Evolutionary conservation across 1,140 invertebrate species (phyloP), one percentile per base, ranked within the genome.

Genomic region (Pomacea maculata): DNA sequence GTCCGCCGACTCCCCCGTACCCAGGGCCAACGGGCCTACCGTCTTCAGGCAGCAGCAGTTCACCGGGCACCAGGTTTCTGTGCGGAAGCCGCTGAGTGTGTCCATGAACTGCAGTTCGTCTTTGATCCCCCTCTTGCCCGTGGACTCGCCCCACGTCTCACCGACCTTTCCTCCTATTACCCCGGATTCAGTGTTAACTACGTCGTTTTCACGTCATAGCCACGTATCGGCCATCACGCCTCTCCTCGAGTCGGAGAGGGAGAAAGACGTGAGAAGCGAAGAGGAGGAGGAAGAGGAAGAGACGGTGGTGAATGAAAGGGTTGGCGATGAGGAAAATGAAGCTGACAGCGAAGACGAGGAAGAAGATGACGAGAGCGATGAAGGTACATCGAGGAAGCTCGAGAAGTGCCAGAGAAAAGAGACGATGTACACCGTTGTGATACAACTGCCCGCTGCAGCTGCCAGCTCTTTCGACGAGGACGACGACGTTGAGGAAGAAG

Each of bases 341-440:
- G 57, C 57, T 61, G 57, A 61, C 57, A 61, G 57, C 15, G 57
- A 61, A 61, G 68, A 70, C 11, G 80, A 81, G 25, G 81, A 82
- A 6, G 81, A 82, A 10, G 78, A 82, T 29, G 81, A 82, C 11
- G 77, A 81, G 14, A 19, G 11, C 61, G 77, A 21, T 45, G 57
- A 61, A 61, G 57, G 1, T 11, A 25, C 25, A 0, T 61, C 57
- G 57, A 25, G n/a, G 25, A 19, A 29, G 79, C 83, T 12, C 15
- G 19, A 19, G 57, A 65, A 77, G 72, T 79, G 79, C 73, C 88
- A 75, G 92, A 92, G 80, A 90, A 82, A 89, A 68, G 92, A 92
- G 81, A 91, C 91, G 11, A 90, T 98, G 12, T 98, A 98, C 92
- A 98, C 97, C 75, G 98, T 98, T 87, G 91, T 98, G 80, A 98